phyloP scores from a whole-genome alignment of 2,797 vertebrate genomes.

The Kryptopterus vitreolus region DNA sequence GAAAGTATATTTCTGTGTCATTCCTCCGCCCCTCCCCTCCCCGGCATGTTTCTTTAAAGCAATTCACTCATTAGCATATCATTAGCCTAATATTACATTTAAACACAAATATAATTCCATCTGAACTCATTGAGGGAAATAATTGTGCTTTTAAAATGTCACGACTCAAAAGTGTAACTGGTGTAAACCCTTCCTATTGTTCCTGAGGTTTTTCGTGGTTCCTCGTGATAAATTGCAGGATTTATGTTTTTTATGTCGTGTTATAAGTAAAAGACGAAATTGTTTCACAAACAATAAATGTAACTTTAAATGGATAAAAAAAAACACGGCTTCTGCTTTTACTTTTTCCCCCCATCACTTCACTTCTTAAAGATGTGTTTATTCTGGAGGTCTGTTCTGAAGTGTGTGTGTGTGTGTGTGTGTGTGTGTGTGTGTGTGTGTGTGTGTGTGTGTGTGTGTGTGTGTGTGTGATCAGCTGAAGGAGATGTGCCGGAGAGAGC shows the following conservation, averaged over 20 bases:
- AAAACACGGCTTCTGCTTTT: neutral
- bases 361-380: neutral
- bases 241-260: no score
- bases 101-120: no score
- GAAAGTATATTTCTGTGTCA: no score
- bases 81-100: no score
- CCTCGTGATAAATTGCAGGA: neutral
- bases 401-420: neutral
- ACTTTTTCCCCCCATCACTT: neutral
- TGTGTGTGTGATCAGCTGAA: slow-evolving; percentile 80
- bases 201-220: neutral
- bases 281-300: neutral
- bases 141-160: neutral
- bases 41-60: no score
- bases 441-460: slow-evolving; percentile 10
- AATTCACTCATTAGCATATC: no score
- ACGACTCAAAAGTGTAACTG: no score
- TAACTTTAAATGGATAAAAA: neutral
- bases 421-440: slow-evolving; percentile 2
- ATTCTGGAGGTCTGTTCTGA: neutral
- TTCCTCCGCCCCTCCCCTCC: no score
- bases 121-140: neutral
- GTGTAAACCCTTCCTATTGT: neutral
- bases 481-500: slow-evolving; percentile 96
- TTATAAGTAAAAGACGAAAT: neutral